phyloP scores from a whole-genome alignment of 1,140 invertebrate species.

The Drosophila insularis region DNA sequence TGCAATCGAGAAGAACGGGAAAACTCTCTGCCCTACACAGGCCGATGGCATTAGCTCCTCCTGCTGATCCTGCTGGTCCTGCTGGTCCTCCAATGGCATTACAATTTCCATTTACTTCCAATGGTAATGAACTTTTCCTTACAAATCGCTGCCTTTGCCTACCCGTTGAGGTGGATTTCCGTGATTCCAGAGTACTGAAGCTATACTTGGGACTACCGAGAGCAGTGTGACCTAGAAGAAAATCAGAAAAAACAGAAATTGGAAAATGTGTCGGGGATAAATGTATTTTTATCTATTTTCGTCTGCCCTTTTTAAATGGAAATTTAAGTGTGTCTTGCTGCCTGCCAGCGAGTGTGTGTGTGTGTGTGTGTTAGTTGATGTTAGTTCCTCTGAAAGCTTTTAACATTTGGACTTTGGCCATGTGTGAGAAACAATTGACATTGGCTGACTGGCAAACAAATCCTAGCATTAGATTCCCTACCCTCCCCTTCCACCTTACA shows the following conservation, averaged over 20 bases:
- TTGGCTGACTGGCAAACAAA: slow-evolving; percentile 32
- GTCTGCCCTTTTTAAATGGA: slow-evolving; percentile 6
- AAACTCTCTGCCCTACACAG: slow-evolving; percentile 78
- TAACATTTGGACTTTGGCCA: slow-evolving; percentile 22
- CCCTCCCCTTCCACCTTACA: neutral
- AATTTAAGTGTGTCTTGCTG: neutral
- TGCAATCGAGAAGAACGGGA: slow-evolving; percentile 80
- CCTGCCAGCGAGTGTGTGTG: neutral
- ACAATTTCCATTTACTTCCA: slow-evolving; percentile 46
- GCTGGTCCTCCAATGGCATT: neutral
- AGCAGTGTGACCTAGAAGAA: slow-evolving; percentile 66
- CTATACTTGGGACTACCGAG: slow-evolving; percentile 82
- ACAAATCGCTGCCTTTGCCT: slow-evolving; percentile 73
- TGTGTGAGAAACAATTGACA: slow-evolving; percentile 24
- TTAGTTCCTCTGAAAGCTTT: slow-evolving; percentile 23
- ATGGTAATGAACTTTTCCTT: slow-evolving; percentile 78
- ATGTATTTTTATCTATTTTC: neutral
- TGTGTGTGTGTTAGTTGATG: neutral
- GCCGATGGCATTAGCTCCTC: slow-evolving; percentile 36
- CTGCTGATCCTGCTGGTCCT: no score
- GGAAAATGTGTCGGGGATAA: neutral
- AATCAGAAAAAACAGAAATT: slow-evolving; percentile 11
- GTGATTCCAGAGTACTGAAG: slow-evolving; percentile 81
- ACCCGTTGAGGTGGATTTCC: slow-evolving; percentile 64
- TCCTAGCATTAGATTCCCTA: slow-evolving; percentile 7